Base-by-base conservation (phyloP, 2,888 invertebrate species). In the Endotricha flammealis region DNA sequence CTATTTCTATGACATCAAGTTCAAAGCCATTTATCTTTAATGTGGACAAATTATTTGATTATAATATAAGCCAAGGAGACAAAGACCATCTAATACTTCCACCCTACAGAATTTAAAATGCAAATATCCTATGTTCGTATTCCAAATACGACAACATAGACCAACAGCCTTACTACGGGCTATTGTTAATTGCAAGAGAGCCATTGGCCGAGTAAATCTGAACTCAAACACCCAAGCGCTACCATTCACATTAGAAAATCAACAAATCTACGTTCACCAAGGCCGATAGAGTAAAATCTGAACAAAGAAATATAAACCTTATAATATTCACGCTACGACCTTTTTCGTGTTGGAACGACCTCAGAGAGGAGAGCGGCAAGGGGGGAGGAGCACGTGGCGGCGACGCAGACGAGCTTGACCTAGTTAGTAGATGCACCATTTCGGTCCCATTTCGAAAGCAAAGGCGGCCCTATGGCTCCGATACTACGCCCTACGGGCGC, bases 361-460 rank as follows among this genome's bases (percentile, higher is more conserved):
- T 28, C 36, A 39, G 32, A 37, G 43, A 34, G 40, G 47, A 48
- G 44, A 40, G 44, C 38, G 38, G 38, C 29, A 40, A 42, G 48
- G 61, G 30, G 64, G 64, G 65, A 47, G 64, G 50, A 70, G 62
- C 80, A 79, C 81, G 80, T 79, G 74, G 67, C 77, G 73, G 66
- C 71, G 54, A 64, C 69, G 61, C 71, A 64, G 71, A 66, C 76
- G 81, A 81, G 81, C 78, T 83, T 83, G 83, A 83, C 83, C 83
- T 56, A 83, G 75, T 76, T 83, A 63, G 60, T 67, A 67, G 79
- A 78, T 80, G 82, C 82, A 83, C 73, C 82, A 79, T 79, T 81
- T 78, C 65, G 74, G 72, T 69, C 71, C 71, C 68, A 64, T 72
- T 77, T 64, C 64, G 63, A 70, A 70, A 70, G 73, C 70, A 63